Evolutionary conservation across 1,140 invertebrate species (phyloP).

Genomic region (Rhopalosiphum padi): DNA sequence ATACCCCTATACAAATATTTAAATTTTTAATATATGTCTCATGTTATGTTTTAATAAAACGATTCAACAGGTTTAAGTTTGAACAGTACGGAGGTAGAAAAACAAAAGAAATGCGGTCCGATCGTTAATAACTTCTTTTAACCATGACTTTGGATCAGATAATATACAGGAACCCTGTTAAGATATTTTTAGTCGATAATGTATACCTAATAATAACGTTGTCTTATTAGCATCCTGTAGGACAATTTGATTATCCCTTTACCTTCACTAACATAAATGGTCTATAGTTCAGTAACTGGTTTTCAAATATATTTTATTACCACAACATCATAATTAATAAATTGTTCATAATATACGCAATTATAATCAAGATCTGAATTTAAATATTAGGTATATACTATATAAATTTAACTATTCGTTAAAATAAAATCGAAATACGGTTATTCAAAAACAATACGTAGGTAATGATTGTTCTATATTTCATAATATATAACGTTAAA

Average conservation of each 20-base stretch:
- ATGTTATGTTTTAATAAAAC: not conserved
- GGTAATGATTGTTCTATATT: not conserved
- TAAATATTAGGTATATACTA: not conserved
- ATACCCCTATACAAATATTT: slow-evolving; percentile 40
- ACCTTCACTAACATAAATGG: not conserved
- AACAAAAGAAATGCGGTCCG: slow-evolving; percentile 34
- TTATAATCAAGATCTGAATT: not conserved
- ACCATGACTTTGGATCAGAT: slow-evolving; percentile 45
- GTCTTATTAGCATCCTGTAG: slow-evolving; percentile 21
- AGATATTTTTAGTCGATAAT: not conserved
- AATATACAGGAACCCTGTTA: not conserved
- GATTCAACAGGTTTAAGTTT: slow-evolving; percentile 39
- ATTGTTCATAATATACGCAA: not conserved
- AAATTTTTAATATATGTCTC: slow-evolving; percentile 44
- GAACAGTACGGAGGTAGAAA: not conserved
- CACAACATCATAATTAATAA: not conserved
- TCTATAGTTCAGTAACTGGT: not conserved
- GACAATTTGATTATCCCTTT: not conserved
- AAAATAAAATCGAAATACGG: not conserved
- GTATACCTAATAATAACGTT: not conserved
- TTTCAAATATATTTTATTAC: not conserved
- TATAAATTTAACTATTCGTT: not conserved
- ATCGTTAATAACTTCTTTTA: slow-evolving; percentile 55
- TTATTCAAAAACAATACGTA: not conserved
- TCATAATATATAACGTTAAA: not conserved